Evolutionary conservation across 2,113 vertebrate species (phyloP).

Genomic region (Tyto alba): DNA sequence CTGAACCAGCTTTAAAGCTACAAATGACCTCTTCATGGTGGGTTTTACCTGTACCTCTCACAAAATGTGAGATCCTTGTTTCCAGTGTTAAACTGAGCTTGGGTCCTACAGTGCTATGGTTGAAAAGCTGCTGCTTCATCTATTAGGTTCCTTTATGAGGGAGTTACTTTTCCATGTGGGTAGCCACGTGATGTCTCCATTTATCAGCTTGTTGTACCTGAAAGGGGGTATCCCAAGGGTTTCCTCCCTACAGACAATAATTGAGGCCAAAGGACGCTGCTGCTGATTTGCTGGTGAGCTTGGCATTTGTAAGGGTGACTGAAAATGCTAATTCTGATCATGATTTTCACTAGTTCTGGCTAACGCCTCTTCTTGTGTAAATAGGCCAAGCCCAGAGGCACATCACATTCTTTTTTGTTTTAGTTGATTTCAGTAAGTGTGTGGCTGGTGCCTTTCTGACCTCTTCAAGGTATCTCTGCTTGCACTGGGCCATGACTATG

Average conservation of each 20-base stretch:
- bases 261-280: neutral
- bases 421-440: neutral
- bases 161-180: neutral
- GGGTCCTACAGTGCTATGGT: neutral
- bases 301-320: neutral
- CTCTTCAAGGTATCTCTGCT: neutral
- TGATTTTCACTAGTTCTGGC: neutral
- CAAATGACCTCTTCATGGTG: neutral
- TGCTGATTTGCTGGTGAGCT: neutral
- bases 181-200: neutral
- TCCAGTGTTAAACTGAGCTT: neutral
- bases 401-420: neutral
- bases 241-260: neutral
- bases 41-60: neutral
- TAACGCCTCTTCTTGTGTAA: neutral
- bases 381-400: neutral
- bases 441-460: constrained; percentile 21
- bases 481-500: neutral
- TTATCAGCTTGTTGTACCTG: neutral
- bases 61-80: neutral
- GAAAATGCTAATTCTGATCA: neutral
- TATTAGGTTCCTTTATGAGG: neutral
- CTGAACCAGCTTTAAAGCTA: neutral
- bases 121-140: neutral
- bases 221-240: neutral